phyloP scores from a whole-genome alignment of 2,888 invertebrate genomes.

The Hipparchia sbordonii region DNA sequence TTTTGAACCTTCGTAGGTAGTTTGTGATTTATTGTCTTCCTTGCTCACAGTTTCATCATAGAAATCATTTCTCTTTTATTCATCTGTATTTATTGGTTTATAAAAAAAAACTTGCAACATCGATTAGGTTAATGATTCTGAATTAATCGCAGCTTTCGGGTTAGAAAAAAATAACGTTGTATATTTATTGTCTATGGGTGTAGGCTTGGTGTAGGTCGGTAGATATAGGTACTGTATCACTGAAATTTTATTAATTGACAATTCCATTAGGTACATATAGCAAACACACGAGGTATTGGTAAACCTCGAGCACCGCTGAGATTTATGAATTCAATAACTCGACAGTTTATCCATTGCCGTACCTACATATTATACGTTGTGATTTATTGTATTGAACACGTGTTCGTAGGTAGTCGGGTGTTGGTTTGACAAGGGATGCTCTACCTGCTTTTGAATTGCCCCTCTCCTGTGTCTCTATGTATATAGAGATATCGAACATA shows the following conservation, averaged over 20 bases:
- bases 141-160: too few species aligned
- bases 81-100: too few species aligned
- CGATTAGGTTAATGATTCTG: too few species aligned
- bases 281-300: neutral
- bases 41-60: too few species aligned
- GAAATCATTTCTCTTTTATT: too few species aligned
- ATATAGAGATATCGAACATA: too few species aligned
- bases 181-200: too few species aligned
- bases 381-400: conserved; percentile 72
- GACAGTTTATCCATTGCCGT: conserved; percentile 27
- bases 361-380: conserved; percentile 40
- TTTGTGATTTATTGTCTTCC: too few species aligned
- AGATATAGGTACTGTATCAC: neutral
- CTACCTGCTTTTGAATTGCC: conserved; percentile 71
- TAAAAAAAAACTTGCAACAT: too few species aligned
- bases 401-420: conserved; percentile 51
- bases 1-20: too few species aligned
- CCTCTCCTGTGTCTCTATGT: conserved; percentile 22
- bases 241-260: neutral
- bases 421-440: conserved; percentile 66
- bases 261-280: neutral
- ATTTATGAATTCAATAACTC: conserved; percentile 32
- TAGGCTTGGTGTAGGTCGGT: neutral
- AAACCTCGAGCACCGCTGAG: neutral
- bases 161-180: too few species aligned